Conservation (phyloP, 2,888 invertebrate species). For the Tricholauxania praeusta region DNA sequence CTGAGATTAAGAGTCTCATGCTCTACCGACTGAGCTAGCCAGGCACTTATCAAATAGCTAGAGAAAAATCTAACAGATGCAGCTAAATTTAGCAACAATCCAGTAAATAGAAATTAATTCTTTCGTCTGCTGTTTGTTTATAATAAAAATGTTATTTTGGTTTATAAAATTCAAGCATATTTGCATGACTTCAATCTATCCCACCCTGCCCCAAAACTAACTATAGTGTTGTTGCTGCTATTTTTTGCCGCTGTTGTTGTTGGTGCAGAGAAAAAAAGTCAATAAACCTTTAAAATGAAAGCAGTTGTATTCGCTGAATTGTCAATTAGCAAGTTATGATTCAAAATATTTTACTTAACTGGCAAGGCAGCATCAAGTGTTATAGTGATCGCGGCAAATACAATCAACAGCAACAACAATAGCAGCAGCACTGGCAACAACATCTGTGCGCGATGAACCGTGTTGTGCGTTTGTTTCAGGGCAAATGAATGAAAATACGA, state of each 20-base stretch:
- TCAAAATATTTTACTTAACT: background rate
- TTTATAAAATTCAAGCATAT: too few relatives aligned
- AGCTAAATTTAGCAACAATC: too few relatives aligned
- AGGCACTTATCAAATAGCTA: conserved; percentile 49
- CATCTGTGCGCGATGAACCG: background rate
- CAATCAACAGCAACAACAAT: background rate
- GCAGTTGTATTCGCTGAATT: conserved; percentile 2
- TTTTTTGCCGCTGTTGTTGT: too few relatives aligned
- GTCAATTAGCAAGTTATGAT: conserved; percentile 7
- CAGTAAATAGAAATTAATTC: too few relatives aligned
- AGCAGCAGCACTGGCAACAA: background rate
- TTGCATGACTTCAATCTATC: background rate
- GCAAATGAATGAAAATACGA: too few relatives aligned
- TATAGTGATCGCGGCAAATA: background rate
- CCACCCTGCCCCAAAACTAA: background rate
- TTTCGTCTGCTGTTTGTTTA: too few relatives aligned
- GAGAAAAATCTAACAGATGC: too few relatives aligned
- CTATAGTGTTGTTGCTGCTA: background rate
- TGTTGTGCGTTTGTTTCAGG: too few relatives aligned
- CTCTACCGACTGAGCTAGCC: conserved; percentile 69
- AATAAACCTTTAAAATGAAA: conserved; percentile 10
- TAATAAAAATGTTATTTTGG: too few relatives aligned
- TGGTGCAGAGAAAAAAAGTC: conserved; percentile 7
- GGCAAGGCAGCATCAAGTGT: background rate
- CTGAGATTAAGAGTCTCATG: conserved; percentile 69